Percentiles rank a stretch among this genome's conserved stretches.
These are phyloP conservation scores for Lepidurus arcticus DNA, from an alignment of 1,140 invertebrate genomes.

Conservation along the genomic window DNA sequence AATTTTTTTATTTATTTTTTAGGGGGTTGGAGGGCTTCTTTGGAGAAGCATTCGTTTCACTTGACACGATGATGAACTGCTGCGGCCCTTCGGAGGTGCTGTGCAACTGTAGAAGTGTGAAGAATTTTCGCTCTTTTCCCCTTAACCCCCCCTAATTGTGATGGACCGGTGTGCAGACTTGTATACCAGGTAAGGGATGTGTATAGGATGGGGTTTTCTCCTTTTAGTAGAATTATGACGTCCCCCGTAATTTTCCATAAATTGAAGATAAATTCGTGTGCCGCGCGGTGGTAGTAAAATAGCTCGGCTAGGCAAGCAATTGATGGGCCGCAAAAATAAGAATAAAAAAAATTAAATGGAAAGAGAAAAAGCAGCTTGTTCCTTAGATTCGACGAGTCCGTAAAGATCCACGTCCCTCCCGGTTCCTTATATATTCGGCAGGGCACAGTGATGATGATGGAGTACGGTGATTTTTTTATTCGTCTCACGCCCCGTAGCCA, in stretches of 20 bases:
- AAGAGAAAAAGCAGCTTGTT: not conserved
- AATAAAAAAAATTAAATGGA: not conserved
- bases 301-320: not conserved
- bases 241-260: not conserved
- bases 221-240: not conserved
- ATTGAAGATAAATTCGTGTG: not conserved
- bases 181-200: not conserved
- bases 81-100: not conserved
- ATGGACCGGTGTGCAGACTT: not conserved
- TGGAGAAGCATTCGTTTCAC: constrained; percentile 13
- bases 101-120: not conserved
- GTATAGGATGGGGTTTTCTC: not conserved
- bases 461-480: constrained; percentile 1
- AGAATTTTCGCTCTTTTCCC: not conserved
- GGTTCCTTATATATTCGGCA: not conserved
- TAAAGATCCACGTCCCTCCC: not conserved
- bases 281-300: not conserved
- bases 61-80: not conserved
- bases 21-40: constrained; percentile 8
- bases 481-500: constrained; percentile 7
- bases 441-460: constrained; percentile 9
- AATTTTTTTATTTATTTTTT: no score
- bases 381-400: not conserved
- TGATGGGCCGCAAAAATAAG: not conserved
- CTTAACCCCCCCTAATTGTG: not conserved